A percentile compares a stretch with the other conserved stretches of the same genome.
Evolutionary conservation across 1,140 invertebrate genomes (phyloP).

Genomic region (Panonychus citri): DNA sequence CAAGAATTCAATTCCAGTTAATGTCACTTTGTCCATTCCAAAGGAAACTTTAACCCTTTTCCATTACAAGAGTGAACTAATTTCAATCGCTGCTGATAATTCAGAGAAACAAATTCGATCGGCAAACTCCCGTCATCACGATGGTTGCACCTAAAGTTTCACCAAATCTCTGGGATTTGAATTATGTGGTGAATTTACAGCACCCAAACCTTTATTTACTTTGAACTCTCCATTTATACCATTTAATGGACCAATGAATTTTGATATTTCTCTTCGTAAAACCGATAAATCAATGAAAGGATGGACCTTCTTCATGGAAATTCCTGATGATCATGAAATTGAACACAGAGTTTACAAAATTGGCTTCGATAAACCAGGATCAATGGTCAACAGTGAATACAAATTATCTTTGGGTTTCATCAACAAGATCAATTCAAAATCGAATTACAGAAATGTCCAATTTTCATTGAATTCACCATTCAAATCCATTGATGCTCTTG

Average conservation of each 20-base stretch:
- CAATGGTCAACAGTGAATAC: no score
- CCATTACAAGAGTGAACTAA: no score
- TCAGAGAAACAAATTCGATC: neutral
- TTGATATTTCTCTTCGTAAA: conserved; percentile 1
- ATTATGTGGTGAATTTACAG: neutral
- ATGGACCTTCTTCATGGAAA: neutral
- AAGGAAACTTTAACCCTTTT: no score
- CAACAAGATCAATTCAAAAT: neutral
- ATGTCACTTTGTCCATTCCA: no score
- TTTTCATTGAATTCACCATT: neutral
- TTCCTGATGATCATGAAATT: neutral
- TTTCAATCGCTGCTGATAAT: no score
- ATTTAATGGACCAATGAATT: neutral
- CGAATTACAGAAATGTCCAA: neutral
- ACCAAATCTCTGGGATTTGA: neutral
- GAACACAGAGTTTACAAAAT: no score
- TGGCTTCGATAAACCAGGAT: neutral
- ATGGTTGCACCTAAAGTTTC: neutral
- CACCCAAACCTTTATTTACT: neutral
- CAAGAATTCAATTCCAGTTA: no score
- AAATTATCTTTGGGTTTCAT: neutral
- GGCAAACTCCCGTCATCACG: neutral
- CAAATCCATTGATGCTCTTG: neutral
- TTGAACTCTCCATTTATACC: neutral
- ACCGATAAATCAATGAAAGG: neutral